A percentile compares a stretch with the other conserved stretches of the same genome.
Evolutionary conservation across 35 echinoderm and acorn worm genomes (phyloP).

Genomic region (Holothuria glaberrima): DNA sequence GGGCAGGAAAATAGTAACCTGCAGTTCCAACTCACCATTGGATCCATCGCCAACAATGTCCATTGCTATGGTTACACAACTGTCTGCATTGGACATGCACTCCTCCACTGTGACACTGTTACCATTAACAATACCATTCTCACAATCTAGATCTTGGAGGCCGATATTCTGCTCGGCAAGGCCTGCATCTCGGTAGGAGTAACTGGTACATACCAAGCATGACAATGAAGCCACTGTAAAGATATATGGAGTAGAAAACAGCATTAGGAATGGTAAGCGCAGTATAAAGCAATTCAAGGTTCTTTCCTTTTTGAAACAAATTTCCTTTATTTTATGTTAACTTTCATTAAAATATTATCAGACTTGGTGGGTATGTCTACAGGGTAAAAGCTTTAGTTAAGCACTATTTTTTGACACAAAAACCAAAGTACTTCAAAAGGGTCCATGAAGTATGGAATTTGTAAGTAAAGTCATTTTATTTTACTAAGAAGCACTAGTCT

Average conservation of each 20-base stretch:
- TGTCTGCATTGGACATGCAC: constrained; percentile 50
- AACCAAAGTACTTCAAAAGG: too few species aligned
- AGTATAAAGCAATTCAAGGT: too few species aligned
- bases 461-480: too few species aligned
- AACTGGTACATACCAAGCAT: constrained; percentile 51
- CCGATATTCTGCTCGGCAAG: constrained; percentile 46
- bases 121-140: constrained; percentile 42
- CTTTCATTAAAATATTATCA: too few species aligned
- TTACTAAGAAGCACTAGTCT: too few species aligned
- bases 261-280: not conserved
- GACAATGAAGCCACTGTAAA: not conserved
- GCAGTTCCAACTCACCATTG: constrained; percentile 28
- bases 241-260: not conserved
- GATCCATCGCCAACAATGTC: constrained; percentile 13
- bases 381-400: too few species aligned
- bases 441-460: too few species aligned
- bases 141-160: constrained; percentile 40
- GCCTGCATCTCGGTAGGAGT: constrained; percentile 4
- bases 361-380: not conserved
- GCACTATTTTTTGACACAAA: too few species aligned
- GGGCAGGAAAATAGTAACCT: too few species aligned
- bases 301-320: not conserved
- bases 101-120: constrained; percentile 23
- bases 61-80: constrained; percentile 43
- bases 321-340: not conserved